Percentiles rank a stretch among this genome's conserved stretches.
phyloP scores from a whole-genome alignment of 2,888 invertebrate species.

The Drosophila rubida region DNA sequence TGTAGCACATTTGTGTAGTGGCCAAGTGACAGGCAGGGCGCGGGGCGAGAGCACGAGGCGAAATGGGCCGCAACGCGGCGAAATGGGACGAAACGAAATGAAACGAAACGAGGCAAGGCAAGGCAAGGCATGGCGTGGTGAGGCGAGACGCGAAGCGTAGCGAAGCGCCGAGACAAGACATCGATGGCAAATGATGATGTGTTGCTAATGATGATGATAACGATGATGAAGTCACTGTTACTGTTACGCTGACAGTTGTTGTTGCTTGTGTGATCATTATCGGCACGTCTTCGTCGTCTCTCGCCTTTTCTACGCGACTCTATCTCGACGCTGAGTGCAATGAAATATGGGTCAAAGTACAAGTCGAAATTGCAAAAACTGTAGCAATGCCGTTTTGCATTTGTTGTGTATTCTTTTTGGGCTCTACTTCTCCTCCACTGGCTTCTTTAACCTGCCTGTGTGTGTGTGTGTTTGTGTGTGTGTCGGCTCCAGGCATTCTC shows the following conservation, averaged over 20 bases:
- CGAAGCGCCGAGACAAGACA: conserved; percentile 43
- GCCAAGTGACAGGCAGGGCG: conserved; percentile 36
- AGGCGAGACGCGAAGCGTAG: conserved; percentile 2
- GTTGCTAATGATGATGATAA: conserved; percentile 58
- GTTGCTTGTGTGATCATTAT: conserved; percentile 57
- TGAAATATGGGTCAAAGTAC: conserved; percentile 72
- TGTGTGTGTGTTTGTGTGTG: background rate
- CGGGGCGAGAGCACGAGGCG: background rate
- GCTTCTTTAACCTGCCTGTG: background rate
- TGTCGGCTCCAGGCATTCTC: background rate
- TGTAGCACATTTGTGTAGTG: conserved; percentile 47
- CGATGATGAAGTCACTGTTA: conserved; percentile 35
- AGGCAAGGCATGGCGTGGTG: background rate
- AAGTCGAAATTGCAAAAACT: conserved; percentile 56
- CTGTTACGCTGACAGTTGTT: conserved; percentile 10
- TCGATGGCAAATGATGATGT: conserved; percentile 69
- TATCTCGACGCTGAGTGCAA: conserved; percentile 41
- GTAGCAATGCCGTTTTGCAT: conserved; percentile 34
- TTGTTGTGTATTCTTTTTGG: conserved; percentile 19
- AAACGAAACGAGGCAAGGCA: background rate
- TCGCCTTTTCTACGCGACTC: conserved; percentile 22
- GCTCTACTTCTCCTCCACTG: conserved; percentile 2
- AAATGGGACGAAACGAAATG: conserved; percentile 19
- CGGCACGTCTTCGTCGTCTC: conserved; percentile 29
- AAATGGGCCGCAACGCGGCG: conserved; percentile 22